Conservation (phyloP, 2,797 vertebrate genomes). For the Alcedo quadribrachys region DNA sequence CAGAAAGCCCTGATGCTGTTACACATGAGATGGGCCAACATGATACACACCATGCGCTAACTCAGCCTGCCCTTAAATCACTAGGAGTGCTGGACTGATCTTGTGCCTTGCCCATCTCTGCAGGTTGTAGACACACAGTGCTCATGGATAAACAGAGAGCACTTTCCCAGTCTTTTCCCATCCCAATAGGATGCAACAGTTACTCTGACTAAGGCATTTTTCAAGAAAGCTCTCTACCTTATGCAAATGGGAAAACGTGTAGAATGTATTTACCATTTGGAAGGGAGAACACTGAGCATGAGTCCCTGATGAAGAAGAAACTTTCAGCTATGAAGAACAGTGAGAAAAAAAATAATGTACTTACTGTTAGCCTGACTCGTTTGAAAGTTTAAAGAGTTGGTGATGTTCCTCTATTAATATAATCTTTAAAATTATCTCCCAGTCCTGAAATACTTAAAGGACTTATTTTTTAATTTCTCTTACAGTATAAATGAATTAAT, state of each 20-base stretch:
- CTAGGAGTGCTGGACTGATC: not conserved
- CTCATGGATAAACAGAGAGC: fast-evolving
- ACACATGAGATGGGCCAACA: not conserved
- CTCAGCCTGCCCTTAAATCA: not conserved
- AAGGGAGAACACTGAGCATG: not conserved
- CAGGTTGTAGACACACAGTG: not conserved
- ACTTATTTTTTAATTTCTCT: constrained; percentile 19
- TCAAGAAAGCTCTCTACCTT: not conserved
- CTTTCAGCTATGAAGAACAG: not conserved
- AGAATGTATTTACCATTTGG: not conserved
- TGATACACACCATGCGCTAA: fast-evolving
- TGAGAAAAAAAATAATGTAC: not conserved
- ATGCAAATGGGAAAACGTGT: not conserved
- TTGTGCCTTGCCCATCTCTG: not conserved
- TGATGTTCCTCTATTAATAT: not conserved
- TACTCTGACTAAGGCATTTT: not conserved
- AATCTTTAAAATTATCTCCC: not conserved
- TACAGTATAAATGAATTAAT: constrained; percentile 12
- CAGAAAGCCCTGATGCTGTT: not conserved
- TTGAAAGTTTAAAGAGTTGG: not conserved
- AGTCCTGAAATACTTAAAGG: not conserved
- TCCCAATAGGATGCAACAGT: not conserved
- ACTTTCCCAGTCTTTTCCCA: not conserved
- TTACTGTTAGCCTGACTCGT: not conserved
- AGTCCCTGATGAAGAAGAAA: not conserved